Percentiles rank a stretch among this genome's conserved stretches.
These are phyloP conservation scores for Acanthochromis polyacanthus DNA, from an alignment of 2,113 vertebrate genomes.

Conservation along the genomic window DNA sequence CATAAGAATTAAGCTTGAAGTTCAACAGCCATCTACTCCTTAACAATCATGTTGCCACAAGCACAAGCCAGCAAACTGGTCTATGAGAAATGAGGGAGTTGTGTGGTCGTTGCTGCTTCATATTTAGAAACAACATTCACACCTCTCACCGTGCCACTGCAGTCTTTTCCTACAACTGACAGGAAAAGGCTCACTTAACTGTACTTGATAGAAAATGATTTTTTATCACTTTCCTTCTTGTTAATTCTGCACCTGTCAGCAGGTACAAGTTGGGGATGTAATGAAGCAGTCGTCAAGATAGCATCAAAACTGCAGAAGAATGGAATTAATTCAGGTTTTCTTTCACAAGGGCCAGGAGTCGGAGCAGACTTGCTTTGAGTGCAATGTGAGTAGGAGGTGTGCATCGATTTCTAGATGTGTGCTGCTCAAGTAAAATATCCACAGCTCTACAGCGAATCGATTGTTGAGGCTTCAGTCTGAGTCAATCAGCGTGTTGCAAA, in stretches of 20 bases:
- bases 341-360: not conserved
- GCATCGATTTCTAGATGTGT: conserved; percentile 8
- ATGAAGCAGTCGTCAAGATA: not conserved
- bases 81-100: not conserved
- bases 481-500: not conserved
- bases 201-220: not conserved
- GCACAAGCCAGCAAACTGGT: not conserved
- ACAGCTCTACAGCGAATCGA: not conserved
- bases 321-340: not conserved
- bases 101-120: not conserved
- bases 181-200: not conserved
- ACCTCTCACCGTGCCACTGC: not conserved
- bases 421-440: not conserved
- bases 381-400: not conserved
- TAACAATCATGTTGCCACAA: not conserved
- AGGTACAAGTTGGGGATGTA: not conserved
- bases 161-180: not conserved
- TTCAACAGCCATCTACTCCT: not conserved
- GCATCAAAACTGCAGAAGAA: not conserved
- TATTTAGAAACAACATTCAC: no score
- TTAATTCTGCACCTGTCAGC: not conserved
- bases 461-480: conserved; percentile 4
- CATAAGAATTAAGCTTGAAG: not conserved
- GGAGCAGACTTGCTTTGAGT: conserved; percentile 2
- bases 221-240: not conserved